Evolutionary conservation across 2,888 invertebrate genomes (phyloP).

Genomic region (Cryptosula pallasiana): DNA sequence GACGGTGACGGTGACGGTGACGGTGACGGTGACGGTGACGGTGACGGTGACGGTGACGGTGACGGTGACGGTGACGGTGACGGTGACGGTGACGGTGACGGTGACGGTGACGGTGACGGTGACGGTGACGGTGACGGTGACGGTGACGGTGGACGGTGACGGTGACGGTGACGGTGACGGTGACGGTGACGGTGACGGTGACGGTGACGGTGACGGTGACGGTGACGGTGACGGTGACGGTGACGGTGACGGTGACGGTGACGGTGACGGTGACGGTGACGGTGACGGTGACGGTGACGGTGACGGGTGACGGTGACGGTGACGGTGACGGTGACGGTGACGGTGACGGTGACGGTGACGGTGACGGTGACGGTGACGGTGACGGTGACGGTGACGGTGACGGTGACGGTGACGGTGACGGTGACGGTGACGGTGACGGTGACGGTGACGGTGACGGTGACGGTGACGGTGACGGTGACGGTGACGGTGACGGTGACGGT

Average conservation of each 20-base stretch:
- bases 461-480: slow-evolving; percentile 10
- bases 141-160: neutral
- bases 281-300: slow-evolving; percentile 10
- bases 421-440: slow-evolving; percentile 10
- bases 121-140: neutral
- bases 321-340: slow-evolving; percentile 10
- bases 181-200: neutral
- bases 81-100: neutral
- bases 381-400: slow-evolving; percentile 10
- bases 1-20: neutral
- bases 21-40: neutral
- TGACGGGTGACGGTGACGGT: no score
- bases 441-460: slow-evolving; percentile 10
- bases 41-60: neutral
- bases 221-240: slow-evolving; percentile 10
- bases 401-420: slow-evolving; percentile 4
- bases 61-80: neutral
- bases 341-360: slow-evolving; percentile 10
- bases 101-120: neutral
- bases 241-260: no score
- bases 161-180: neutral
- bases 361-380: slow-evolving; percentile 10
- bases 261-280: no score
- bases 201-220: slow-evolving; percentile 1
- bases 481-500: no score